phyloP scores from a whole-genome alignment of 2,113 vertebrate species.

The Gorilla gorilla region DNA sequence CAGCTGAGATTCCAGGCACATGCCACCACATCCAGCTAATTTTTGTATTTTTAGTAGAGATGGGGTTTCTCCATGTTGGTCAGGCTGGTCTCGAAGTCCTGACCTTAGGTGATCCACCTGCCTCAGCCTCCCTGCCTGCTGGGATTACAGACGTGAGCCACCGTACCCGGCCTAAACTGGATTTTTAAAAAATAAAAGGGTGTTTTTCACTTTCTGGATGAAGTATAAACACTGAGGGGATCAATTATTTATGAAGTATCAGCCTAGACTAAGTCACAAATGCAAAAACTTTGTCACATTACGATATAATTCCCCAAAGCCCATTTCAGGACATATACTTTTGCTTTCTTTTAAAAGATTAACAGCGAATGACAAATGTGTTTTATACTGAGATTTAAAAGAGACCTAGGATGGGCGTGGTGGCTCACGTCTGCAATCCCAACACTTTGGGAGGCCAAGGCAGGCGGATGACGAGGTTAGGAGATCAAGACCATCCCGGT shows the following conservation, averaged over 20 bases:
- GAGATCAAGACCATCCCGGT: too few species aligned
- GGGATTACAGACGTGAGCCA: not conserved
- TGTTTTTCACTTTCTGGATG: not conserved
- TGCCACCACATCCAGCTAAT: too few species aligned
- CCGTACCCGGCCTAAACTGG: not conserved
- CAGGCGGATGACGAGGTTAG: too few species aligned
- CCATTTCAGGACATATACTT: not conserved
- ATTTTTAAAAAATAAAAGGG: not conserved
- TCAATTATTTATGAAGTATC: not conserved
- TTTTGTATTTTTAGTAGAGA: too few species aligned
- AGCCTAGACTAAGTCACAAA: not conserved
- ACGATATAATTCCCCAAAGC: not conserved
- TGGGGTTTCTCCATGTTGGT: too few species aligned
- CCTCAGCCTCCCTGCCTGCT: too few species aligned
- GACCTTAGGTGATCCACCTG: too few species aligned
- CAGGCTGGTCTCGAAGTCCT: too few species aligned
- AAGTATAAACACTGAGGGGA: not conserved
- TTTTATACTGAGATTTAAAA: slow-evolving; percentile 23
- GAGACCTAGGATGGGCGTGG: not conserved
- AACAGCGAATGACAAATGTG: slow-evolving; percentile 1
- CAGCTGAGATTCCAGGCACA: too few species aligned
- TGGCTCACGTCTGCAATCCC: too few species aligned
- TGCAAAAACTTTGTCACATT: not conserved
- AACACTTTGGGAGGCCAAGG: too few species aligned
- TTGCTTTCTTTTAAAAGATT: slow-evolving; percentile 31